These are phyloP conservation scores for Crocallis elinguaria DNA, from an alignment of 2,888 invertebrate species.

Conservation along the genomic window DNA sequence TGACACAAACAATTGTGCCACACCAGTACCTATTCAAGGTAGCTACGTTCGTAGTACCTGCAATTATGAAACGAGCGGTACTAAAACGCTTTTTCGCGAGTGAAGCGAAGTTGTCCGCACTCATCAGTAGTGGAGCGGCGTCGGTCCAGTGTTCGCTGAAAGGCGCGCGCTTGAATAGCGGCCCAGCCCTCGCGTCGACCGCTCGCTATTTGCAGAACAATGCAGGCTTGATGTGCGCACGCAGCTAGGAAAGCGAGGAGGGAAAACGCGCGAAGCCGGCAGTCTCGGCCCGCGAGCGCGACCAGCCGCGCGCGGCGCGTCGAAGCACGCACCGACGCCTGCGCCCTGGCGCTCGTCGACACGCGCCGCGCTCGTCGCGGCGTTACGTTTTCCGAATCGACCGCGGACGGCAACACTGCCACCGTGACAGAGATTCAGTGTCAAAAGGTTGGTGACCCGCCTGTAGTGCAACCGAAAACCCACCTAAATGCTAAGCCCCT, in stretches of 20 bases:
- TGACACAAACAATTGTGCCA: neutral
- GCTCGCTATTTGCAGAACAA: slow-evolving; percentile 81
- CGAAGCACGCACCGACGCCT: slow-evolving; percentile 65
- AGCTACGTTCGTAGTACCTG: slow-evolving; percentile 8
- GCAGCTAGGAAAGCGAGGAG: slow-evolving; percentile 79
- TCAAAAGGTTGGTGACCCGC: slow-evolving; percentile 82
- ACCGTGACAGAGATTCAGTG: slow-evolving; percentile 80
- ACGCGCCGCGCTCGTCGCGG: slow-evolving; percentile 78
- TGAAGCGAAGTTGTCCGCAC: slow-evolving; percentile 52
- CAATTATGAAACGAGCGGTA: slow-evolving; percentile 31
- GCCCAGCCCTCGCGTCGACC: slow-evolving; percentile 66
- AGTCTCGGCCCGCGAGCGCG: slow-evolving; percentile 79
- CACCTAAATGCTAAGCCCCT: slow-evolving; percentile 51
- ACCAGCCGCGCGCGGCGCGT: slow-evolving; percentile 82
- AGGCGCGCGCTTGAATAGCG: slow-evolving; percentile 66
- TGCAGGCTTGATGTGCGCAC: slow-evolving; percentile 83
- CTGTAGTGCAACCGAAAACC: slow-evolving; percentile 61
- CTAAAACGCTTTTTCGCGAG: slow-evolving; percentile 36
- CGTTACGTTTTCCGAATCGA: slow-evolving; percentile 81
- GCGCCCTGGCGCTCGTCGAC: slow-evolving; percentile 80
- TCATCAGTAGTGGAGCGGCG: slow-evolving; percentile 49
- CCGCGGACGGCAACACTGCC: slow-evolving; percentile 71
- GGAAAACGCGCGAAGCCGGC: slow-evolving; percentile 70
- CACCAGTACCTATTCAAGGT: neutral
- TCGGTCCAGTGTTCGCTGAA: slow-evolving; percentile 62